phyloP scores from a whole-genome alignment of 2,797 vertebrate species.

The Pterois miles region DNA sequence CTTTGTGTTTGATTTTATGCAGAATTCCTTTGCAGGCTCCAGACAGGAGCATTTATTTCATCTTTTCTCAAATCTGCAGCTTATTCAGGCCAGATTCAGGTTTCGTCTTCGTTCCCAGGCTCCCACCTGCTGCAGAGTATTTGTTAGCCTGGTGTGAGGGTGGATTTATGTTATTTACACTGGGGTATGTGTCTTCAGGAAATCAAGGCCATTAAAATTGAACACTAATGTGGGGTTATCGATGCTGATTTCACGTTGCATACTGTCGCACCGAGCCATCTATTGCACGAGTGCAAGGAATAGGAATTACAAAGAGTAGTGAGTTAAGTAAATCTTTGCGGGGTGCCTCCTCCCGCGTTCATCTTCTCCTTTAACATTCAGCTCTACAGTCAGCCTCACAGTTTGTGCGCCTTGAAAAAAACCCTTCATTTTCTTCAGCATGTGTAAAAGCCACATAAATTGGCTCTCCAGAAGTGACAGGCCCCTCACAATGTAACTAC shows the following conservation, averaged over 20 bases:
- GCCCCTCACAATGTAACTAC: constrained; percentile 49
- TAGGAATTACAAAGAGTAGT: constrained; percentile 1
- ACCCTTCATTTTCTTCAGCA: constrained; percentile 35
- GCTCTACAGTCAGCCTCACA: constrained; percentile 29
- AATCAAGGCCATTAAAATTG: constrained; percentile 33
- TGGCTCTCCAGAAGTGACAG: constrained; percentile 53
- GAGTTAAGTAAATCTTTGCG: neutral
- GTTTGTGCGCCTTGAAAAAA: constrained; percentile 28
- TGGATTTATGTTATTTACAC: constrained; percentile 43
- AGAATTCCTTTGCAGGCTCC: constrained; percentile 32
- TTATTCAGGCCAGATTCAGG: constrained; percentile 23
- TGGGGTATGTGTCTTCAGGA: constrained; percentile 34
- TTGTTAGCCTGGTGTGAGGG: constrained; percentile 48
- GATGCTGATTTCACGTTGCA: constrained; percentile 14
- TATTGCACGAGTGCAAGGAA: constrained; percentile 21
- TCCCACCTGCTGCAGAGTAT: constrained; percentile 38
- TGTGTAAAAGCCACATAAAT: constrained; percentile 60
- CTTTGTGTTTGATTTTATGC: constrained; percentile 45
- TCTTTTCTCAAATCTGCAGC: constrained; percentile 5
- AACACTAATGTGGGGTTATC: constrained; percentile 45
- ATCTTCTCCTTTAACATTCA: constrained; percentile 34
- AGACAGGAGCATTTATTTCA: constrained; percentile 34
- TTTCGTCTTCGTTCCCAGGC: constrained; percentile 14
- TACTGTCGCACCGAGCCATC: constrained; percentile 2
- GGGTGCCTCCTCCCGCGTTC: constrained; percentile 14